Evolutionary conservation across 2,797 vertebrate genomes (phyloP), one percentile per base, ranked within the genome.

Genomic region (Falco peregrinus): DNA sequence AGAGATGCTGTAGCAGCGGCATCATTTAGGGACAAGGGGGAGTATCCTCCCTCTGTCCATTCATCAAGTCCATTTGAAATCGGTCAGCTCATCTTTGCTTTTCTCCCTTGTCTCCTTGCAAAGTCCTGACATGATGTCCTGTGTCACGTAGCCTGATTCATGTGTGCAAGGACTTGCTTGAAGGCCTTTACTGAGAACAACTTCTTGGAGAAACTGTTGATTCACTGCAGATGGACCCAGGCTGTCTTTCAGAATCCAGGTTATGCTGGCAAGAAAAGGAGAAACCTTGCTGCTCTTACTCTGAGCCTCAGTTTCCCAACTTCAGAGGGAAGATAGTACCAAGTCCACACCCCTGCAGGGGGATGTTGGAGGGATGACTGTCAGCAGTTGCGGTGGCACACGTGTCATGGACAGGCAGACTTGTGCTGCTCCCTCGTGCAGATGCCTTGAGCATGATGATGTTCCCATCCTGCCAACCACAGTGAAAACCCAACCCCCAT

Each of bases 291-390:
- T 89, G 29, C 22, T 78, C 28, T 48, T 39, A 25, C 18, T 37
- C 33, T 35, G 26, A 79, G 35, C 11, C 15, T 70, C 1, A 1
- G 9, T 77, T 89, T 89, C 37, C 22, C 28, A 73, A 21, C 29
- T 64, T 45, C 43, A 65, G 11, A 43, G 47, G 33, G 43, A 57
- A 33, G 13, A 39, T 16, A 56, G 43, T 0, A 2, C 5, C 5
- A n/a, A 24, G 6, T 21, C 15, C 5, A 4, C 1, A 50, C 4
- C 10, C 4, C 33, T 1, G 0, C 1, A 3, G 4, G 8, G 43
- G 16, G 10, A 31, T 31, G 17, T 45, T 19, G 37, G 35, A 50
- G 37, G 17, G n/a, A 79, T 74, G 74, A 33, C 53, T 39, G 33
- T 59, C 64, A 60, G 75, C 37, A 76, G 56, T 26, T 53, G 17